Percentiles rank a stretch among this genome's conserved stretches.
Conservation (phyloP, 2,113 vertebrate species). For the Leptosomus discolor region DNA sequence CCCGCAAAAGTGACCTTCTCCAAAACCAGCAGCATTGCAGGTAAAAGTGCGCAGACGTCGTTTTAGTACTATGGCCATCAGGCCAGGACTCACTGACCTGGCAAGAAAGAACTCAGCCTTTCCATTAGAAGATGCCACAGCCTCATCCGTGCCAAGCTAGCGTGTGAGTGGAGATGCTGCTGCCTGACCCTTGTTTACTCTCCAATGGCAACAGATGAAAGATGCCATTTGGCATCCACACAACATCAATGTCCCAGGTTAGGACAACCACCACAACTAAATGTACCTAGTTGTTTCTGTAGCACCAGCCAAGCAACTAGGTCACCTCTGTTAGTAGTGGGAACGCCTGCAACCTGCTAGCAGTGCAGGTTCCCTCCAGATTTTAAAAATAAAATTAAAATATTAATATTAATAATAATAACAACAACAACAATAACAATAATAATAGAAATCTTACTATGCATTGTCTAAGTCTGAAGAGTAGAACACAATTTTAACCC, state of each 20-base stretch:
- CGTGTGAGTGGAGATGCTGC: background rate
- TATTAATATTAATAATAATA: too few relatives aligned
- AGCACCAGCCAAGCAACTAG: background rate
- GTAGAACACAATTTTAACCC: background rate
- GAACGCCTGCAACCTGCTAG: background rate
- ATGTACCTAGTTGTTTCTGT: background rate
- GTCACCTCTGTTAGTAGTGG: background rate
- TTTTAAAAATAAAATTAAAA: background rate
- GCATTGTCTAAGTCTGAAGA: background rate
- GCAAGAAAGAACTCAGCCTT: background rate
- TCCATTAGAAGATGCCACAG: background rate
- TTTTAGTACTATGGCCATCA: background rate
- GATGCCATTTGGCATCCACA: background rate
- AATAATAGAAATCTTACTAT: background rate
- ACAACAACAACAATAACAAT: too few relatives aligned
- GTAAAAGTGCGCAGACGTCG: accelerated
- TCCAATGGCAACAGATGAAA: background rate
- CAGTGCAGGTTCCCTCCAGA: background rate
- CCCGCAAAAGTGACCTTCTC: background rate
- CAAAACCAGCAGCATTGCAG: background rate
- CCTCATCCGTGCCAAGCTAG: background rate
- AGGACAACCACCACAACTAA: background rate
- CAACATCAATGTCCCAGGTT: background rate
- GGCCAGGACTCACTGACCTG: accelerated
- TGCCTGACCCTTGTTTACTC: background rate